Evolutionary conservation across 2,797 vertebrate species (phyloP).

Genomic region (Taenioides sp.): DNA sequence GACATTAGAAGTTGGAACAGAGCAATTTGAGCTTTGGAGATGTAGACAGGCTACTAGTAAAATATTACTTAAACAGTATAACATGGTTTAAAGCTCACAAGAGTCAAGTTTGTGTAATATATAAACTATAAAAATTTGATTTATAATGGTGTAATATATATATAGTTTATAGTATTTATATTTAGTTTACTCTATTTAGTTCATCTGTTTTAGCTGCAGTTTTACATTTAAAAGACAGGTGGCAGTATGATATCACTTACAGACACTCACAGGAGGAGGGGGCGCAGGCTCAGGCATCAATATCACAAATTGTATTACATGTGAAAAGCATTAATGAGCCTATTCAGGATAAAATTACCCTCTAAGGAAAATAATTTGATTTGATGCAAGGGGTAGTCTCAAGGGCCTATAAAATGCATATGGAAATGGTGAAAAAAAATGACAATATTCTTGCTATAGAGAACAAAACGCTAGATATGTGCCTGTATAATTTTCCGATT

Average conservation of each 20-base stretch:
- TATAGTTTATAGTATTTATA: too few relatives aligned
- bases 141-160: too few relatives aligned
- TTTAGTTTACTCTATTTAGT: not conserved
- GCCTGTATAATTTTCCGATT: not conserved
- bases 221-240: conserved; percentile 52
- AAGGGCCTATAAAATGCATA: conserved; percentile 5
- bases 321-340: conserved; percentile 46
- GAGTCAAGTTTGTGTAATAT: too few relatives aligned
- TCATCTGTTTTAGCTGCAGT: conserved; percentile 35
- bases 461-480: not conserved
- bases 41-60: too few relatives aligned
- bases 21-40: too few relatives aligned
- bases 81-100: too few relatives aligned
- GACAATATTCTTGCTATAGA: not conserved
- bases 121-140: too few relatives aligned
- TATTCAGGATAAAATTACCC: conserved; percentile 26
- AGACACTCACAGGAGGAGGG: conserved; percentile 22
- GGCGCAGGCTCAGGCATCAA: conserved; percentile 33
- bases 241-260: conserved; percentile 64
- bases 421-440: not conserved
- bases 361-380: conserved; percentile 17
- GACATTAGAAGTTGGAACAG: too few relatives aligned
- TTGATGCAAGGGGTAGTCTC: conserved; percentile 22
- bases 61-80: too few relatives aligned
- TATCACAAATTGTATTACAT: conserved; percentile 37